Evolutionary conservation across 2,113 vertebrate species (phyloP), one percentile per base, ranked within the genome.

Genomic region (Fregata magnificens): DNA sequence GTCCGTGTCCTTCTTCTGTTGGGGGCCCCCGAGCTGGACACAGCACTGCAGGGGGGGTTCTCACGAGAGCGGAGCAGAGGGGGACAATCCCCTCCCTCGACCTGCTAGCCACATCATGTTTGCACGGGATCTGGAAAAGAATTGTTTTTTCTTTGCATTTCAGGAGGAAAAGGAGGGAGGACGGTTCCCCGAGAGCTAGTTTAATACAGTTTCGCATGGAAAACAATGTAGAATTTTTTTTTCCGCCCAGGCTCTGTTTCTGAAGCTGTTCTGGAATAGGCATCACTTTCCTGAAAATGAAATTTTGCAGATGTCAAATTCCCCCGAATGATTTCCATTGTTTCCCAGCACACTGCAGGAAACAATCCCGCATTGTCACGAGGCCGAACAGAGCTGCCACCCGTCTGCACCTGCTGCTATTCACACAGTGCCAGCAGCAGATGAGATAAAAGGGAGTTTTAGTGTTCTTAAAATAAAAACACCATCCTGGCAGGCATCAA

Each of bases 341-440:
- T 53, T 90, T 82, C 47, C 47, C 47, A 42, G 52, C 3, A 0
- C 5, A 0, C 40, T 34, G 63, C 52, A 66, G 69, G 59, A 67
- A 79, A 76, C 10, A 53, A 62, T 38, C 38, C 59, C 1, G 6
- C 44, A 7, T 26, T 67, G 56, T 63, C 70, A 10, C 5, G 3
- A 45, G 28, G 42, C 52, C 2, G 2, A 50, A 7, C 5, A 14
- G 73, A 82, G 40, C 45, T 82, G 81, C 83, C 79, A 59, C 25
- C 31, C 5, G 0, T 40, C 45, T 0, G 0, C n/a, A 45, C n/a
- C 56, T 85, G 56, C 73, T 82, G 78, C 55, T 44, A 3, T 52
- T 61, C 14, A 36, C n/a, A 5, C 20, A 5, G 36, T 26, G 12
- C 59, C 45, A 71, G 59, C 55, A 84, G 32, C 20, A 50, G 56